Base-by-base conservation (phyloP, 2,113 vertebrate species). In the Alectura lathami region DNA sequence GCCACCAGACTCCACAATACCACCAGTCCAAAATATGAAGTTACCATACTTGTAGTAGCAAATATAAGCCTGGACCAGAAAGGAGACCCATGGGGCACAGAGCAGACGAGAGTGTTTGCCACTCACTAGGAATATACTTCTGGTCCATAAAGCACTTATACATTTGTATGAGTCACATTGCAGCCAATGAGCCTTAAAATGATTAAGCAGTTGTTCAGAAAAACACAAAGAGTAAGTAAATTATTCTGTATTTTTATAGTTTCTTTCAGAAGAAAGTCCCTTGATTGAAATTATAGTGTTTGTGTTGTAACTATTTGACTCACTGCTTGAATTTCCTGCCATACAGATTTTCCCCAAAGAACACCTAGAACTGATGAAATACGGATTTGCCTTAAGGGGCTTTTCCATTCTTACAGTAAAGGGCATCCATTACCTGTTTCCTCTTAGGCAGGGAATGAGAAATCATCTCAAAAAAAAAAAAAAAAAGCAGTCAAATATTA, bases 161-260 rank as follows among this genome's bases (percentile, higher is more conserved):
- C 79, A 30, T 54, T 69, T 22, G 32, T 66, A 5, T 51, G 88
- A 90, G 26, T 74, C 48, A 54, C 38, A 45, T 14, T 83, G 67
- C 45, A 94, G 27, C 13, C 75, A 85, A 48, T 53, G 26, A 79
- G 38, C 54, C 63, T 73, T 80, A 89, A 76, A 88, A 63, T 77
- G 32, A 93, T 83, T 45, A 91, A 92, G 57, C 73, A n/a, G 47
- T 30, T 88, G 88, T 90, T 80, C 56, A 50, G 72, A 93, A 81
- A 47, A 95, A 82, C 12, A 86, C 94, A 57, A 91, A 88, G 63
- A 91, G 78, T 64, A 77, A 77, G 91, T 27, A 81, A n/a, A n/a
- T 73, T 53, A 30, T 26, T 20, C 50, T 45, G 12, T 59, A 18
- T 66, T 83, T 73, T 68, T 66, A 69, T 40, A 63, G 56, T 60